phyloP scores from a whole-genome alignment of 2,797 vertebrate genomes.

The Pogoniulus pusillus region DNA sequence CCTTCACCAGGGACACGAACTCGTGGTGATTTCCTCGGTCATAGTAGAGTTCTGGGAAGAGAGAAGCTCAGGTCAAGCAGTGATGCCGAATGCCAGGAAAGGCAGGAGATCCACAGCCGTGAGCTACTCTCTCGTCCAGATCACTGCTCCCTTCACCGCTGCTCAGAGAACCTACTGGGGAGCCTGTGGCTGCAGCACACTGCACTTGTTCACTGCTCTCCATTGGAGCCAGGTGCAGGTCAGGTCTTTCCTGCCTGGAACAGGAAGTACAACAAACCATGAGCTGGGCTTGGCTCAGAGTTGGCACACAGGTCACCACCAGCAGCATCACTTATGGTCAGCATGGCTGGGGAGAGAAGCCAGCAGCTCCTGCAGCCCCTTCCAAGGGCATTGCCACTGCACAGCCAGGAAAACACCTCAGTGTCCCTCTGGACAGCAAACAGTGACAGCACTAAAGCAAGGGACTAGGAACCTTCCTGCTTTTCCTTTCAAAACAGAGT shows the following conservation, averaged over 20 bases:
- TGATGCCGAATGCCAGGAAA: background rate
- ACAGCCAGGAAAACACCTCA: background rate
- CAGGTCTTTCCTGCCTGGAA: background rate
- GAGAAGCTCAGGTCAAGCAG: background rate
- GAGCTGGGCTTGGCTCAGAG: background rate
- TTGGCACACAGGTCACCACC: background rate
- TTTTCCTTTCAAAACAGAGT: background rate
- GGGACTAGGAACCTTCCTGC: background rate
- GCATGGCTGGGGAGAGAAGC: background rate
- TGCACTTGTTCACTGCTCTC: background rate
- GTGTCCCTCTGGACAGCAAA: background rate
- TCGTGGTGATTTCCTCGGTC: slow-evolving; percentile 98
- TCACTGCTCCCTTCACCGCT: background rate
- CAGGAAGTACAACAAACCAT: background rate
- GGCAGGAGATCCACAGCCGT: background rate
- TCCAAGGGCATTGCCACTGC: too few species aligned
- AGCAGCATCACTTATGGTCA: background rate
- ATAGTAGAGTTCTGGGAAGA: slow-evolving; percentile 90
- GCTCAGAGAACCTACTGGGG: background rate
- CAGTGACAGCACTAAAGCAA: background rate
- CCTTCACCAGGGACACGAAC: slow-evolving; percentile 97
- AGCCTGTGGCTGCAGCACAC: background rate
- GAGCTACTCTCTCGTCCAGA: background rate
- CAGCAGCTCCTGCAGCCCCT: background rate
- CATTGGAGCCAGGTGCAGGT: background rate